Evolutionary conservation across 2,113 vertebrate species (phyloP).

Genomic region (Thryonomys swinderianus): DNA sequence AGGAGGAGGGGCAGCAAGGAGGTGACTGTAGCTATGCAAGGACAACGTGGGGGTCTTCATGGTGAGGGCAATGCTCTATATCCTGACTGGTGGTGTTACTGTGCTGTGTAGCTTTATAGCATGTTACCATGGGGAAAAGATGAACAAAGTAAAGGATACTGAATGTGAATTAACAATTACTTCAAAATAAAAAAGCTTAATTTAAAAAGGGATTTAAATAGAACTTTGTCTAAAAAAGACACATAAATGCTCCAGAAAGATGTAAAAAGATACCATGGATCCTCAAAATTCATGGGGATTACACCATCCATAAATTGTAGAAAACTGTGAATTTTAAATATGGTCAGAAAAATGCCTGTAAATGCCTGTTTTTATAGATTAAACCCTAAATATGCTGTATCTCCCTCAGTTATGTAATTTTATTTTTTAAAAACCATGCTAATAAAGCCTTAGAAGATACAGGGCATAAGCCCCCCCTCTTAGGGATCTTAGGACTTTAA

Average conservation of each 20-base stretch:
- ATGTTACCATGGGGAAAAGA: neutral
- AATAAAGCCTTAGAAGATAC: neutral
- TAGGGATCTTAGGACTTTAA: neutral
- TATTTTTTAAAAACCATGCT: neutral
- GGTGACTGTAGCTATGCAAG: neutral
- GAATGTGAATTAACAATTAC: neutral
- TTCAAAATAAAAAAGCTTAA: conserved; percentile 37
- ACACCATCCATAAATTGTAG: neutral
- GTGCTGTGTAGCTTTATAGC: neutral
- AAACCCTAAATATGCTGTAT: neutral
- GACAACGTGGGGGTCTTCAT: neutral
- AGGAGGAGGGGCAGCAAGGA: neutral
- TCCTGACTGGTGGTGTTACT: neutral
- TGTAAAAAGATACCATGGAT: neutral
- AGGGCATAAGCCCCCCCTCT: neutral
- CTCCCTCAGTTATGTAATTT: neutral
- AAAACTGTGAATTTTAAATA: neutral
- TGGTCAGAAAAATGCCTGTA: neutral
- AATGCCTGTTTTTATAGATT: neutral
- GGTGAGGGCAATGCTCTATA: neutral
- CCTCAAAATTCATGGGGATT: neutral
- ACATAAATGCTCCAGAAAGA: conserved; percentile 28
- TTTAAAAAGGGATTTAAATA: neutral
- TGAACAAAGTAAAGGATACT: neutral
- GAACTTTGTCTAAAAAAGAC: conserved; percentile 29